A percentile compares a stretch with the other conserved stretches of the same genome.
phyloP scores from a whole-genome alignment of 1,140 invertebrate genomes.

The Papilio glaucus region DNA sequence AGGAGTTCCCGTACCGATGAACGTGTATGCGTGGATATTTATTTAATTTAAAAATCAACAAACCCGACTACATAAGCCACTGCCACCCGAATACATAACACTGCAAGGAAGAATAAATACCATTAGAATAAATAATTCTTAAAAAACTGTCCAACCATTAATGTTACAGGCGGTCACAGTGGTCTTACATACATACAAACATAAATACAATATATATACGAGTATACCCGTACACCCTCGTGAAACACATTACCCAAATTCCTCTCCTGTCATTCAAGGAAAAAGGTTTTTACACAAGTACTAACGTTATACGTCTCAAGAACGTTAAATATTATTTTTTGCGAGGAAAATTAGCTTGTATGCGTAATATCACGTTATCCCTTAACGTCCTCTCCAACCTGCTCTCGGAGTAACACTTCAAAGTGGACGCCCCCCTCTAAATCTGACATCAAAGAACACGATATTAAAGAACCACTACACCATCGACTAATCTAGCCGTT shows the following conservation, averaged over 20 bases:
- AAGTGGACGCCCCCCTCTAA: constrained; percentile 26
- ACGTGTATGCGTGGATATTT: no score
- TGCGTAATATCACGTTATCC: constrained; percentile 9
- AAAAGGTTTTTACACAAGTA: background rate
- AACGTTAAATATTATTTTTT: constrained; percentile 14
- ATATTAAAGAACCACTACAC: constrained; percentile 54
- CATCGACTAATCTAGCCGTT: constrained; percentile 62
- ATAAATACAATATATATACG: no score
- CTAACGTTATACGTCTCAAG: background rate
- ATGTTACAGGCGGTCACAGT: no score
- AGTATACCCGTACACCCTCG: no score
- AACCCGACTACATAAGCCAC: no score
- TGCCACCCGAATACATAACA: no score
- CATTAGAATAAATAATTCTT: no score
- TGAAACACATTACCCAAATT: background rate
- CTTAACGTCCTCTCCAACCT: background rate
- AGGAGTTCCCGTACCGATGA: no score
- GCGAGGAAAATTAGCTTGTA: constrained; percentile 21
- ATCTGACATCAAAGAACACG: constrained; percentile 51
- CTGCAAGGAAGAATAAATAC: no score
- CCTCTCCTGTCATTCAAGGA: background rate
- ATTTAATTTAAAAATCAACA: no score
- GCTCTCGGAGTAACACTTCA: constrained; percentile 17
- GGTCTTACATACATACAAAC: no score
- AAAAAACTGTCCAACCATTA: no score